phyloP scores from a whole-genome alignment of 1,140 invertebrate genomes.

The Drosophila serrata region DNA sequence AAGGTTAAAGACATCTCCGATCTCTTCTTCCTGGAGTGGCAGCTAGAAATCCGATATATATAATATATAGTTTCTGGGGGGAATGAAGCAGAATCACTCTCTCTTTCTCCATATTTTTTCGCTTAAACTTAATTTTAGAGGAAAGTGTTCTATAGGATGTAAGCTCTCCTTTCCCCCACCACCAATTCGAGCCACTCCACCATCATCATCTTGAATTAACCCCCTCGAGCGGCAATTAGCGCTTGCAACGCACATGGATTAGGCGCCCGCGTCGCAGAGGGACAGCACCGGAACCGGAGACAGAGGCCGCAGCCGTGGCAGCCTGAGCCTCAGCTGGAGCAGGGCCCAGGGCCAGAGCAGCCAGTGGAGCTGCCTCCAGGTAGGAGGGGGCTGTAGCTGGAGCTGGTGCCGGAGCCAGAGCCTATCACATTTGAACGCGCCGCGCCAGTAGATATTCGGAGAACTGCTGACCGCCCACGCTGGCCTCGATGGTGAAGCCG shows the following conservation, averaged over 20 bases:
- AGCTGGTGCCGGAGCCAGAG: slow-evolving; percentile 37
- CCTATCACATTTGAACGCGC: slow-evolving; percentile 86
- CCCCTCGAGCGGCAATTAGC: slow-evolving; percentile 24
- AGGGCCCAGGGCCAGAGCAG: slow-evolving; percentile 10
- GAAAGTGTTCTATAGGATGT: neutral
- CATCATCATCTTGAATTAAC: slow-evolving; percentile 3
- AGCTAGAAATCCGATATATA: neutral
- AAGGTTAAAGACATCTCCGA: slow-evolving; percentile 39
- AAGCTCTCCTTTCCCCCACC: neutral
- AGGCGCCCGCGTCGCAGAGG: slow-evolving; percentile 28
- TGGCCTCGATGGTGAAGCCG: slow-evolving; percentile 92
- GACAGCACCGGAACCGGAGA: slow-evolving; percentile 35
- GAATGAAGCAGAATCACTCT: neutral
- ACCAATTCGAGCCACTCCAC: neutral
- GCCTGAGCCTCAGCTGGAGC: slow-evolving; percentile 5
- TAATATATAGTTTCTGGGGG: neutral
- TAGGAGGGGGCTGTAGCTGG: slow-evolving; percentile 12
- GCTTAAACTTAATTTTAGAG: neutral
- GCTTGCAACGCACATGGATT: slow-evolving; percentile 46
- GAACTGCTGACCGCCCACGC: slow-evolving; percentile 96
- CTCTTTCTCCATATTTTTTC: neutral
- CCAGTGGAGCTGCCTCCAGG: slow-evolving; percentile 21
- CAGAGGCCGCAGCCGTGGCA: slow-evolving; percentile 16
- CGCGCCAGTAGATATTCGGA: slow-evolving; percentile 95
- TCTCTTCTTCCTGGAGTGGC: neutral